phyloP scores from a whole-genome alignment of 2,888 invertebrate genomes.

The Heliconius charithonia region DNA sequence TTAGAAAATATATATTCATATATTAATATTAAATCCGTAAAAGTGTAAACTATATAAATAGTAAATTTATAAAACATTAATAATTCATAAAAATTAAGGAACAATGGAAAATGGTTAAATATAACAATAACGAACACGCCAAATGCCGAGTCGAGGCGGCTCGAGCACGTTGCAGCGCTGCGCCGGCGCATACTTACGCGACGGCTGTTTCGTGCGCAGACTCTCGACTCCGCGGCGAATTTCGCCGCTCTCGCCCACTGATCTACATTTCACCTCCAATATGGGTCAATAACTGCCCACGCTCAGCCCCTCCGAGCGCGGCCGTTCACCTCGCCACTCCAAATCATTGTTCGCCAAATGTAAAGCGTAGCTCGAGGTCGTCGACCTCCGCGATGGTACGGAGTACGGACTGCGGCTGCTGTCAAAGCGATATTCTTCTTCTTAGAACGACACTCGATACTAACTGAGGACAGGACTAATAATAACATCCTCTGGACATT shows the following conservation, averaged over 20 bases:
- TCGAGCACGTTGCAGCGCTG: slow-evolving; percentile 25
- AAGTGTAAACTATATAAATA: neutral
- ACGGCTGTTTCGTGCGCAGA: slow-evolving; percentile 51
- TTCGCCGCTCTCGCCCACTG: slow-evolving; percentile 84
- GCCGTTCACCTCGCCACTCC: slow-evolving; percentile 82
- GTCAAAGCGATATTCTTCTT: slow-evolving; percentile 71
- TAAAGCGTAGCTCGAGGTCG: slow-evolving; percentile 76
- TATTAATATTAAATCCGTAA: neutral
- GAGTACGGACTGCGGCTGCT: slow-evolving; percentile 57
- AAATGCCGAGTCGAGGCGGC: neutral
- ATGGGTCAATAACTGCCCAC: slow-evolving; percentile 84
- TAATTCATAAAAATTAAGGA: neutral
- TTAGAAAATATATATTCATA: neutral
- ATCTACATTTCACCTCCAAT: slow-evolving; percentile 84
- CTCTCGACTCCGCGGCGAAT: slow-evolving; percentile 71
- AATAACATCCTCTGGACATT: slow-evolving; percentile 69
- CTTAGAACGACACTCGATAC: slow-evolving; percentile 75
- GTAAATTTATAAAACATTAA: neutral
- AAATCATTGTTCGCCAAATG: slow-evolving; percentile 84
- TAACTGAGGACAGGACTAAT: slow-evolving; percentile 62
- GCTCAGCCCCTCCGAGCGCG: slow-evolving; percentile 80
- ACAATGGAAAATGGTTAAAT: slow-evolving; percentile 5
- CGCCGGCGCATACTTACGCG: slow-evolving; percentile 48
- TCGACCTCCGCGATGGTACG: slow-evolving; percentile 68
- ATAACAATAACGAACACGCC: slow-evolving; percentile 12